Evolutionary conservation across 2,113 vertebrate genomes (phyloP).

Genomic region (Podiceps cristatus): DNA sequence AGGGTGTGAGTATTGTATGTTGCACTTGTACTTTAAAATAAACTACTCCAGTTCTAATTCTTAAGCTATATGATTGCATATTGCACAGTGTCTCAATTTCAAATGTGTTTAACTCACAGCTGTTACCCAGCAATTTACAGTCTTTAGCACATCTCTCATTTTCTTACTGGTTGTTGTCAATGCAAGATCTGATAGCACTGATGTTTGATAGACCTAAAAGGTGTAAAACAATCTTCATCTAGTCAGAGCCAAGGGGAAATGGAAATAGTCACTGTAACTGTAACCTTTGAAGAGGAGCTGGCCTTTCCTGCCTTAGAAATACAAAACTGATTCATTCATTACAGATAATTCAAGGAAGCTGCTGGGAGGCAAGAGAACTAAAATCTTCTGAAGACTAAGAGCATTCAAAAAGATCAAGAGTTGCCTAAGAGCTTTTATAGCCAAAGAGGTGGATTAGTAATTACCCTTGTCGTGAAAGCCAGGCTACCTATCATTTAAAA

Average conservation of each 20-base stretch:
- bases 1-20: neutral
- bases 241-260: neutral
- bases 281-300: slow-evolving; percentile 22
- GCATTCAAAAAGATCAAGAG: neutral
- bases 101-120: neutral
- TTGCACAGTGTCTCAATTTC: neutral
- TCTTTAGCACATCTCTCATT: neutral
- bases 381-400: neutral
- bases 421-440: neutral
- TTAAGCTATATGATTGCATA: neutral
- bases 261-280: neutral
- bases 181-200: neutral
- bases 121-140: neutral
- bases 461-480: neutral
- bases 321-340: neutral
- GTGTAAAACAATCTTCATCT: neutral
- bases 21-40: neutral
- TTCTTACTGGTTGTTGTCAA: neutral
- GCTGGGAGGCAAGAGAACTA: neutral
- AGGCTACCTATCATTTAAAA: neutral
- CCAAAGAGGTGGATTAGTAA: neutral
- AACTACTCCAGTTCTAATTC: neutral
- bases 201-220: neutral
- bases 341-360: slow-evolving; percentile 3
- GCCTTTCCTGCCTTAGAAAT: slow-evolving; percentile 1